Evolutionary conservation across 2,888 invertebrate genomes (phyloP), one percentile per base, ranked within the genome.

Genomic region (Zeuzera pyrina): DNA sequence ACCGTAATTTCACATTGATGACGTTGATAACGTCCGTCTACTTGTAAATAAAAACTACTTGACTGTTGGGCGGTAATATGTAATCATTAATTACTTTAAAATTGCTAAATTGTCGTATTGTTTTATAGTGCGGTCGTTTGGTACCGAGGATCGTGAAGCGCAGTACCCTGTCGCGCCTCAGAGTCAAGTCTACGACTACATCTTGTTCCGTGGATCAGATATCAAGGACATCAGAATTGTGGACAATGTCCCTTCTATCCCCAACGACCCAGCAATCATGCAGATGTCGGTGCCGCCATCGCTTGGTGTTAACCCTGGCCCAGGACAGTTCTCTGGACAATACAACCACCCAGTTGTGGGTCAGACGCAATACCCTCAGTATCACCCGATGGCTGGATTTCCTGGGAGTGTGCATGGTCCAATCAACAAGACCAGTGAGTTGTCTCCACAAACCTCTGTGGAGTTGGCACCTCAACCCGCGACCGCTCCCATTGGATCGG

Each of bases 141-240:
- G 99, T 34, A 99, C 99, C 22, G 99, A 99, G 83, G 97, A 98
- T 67, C 88, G 99, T 29, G 96, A 97, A 56, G 94, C 97, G 3
- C 94, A 95, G 63, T 94, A 92, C 66, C 96, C 96, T 40, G 97
- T 99, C 34, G 94, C 97, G 31, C 95, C 97, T 12, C 93, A 98
- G 72, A 96, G 95, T 81, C 98, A 99, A 77, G 93, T 98, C 33
- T 99, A 98, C 74, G 98, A 99, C 69, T 99, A 97, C 79, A 99
- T 99, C 60, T 88, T 99, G 52, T 99, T 99, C 84, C 89, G 98
- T 49, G 98, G 98, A 28, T 92, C 95, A 45, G 99, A 99, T 74
- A 99, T 99, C 63, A 99, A 99, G 85, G 98, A 99, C 73, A 95
- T 99, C 60, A 89, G 97, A 70, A 97, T 99, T 30, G 92, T 98